Evolutionary conservation across 2,797 vertebrate genomes (phyloP), one percentile per base, ranked within the genome.

Genomic region (Agapornis canus): DNA sequence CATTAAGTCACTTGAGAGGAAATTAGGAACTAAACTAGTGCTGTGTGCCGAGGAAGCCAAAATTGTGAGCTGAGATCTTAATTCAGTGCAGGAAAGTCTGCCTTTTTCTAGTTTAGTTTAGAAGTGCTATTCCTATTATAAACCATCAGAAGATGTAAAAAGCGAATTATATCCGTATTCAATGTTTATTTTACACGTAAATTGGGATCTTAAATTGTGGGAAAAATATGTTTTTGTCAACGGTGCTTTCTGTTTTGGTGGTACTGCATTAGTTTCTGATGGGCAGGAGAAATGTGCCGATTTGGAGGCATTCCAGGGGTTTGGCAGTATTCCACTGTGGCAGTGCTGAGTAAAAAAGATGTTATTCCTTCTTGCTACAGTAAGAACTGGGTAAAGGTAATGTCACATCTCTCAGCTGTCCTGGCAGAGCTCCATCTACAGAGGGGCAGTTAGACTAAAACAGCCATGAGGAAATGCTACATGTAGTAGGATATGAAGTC

Each of bases 1-100:
- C 72, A 96, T 97, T 98, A 97, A 98, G 97, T 98, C 98, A 98
- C 98, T 97, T 13, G 96, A 98, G 98, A 98, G 97, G 96, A 98
- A 97, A 98, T 98, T 98, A 98, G 97, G 96, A 98, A 83, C 96
- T 96, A 98, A 98, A 98, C 94, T 97, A 97, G 97, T 22, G 91
- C 97, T 97, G 65, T 97, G 98, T 91, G 98, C 97, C 92, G 10
- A 96, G 95, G 97, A 98, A 97, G 95, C 93, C 97, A 97, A 96
- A 97, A 97, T 76, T 97, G 96, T 95, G 96, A 98, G 95, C 94
- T 97, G 97, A 98, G 97, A 97, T 98, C 96, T 97, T 97, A 96
- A 97, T 97, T 97, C 96, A 95, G 94, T 40, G 43, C 84, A 72
- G 94, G 82, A 92, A 97, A 97, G 95, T 93, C 95, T 95, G 91